These are phyloP conservation scores for Spilosoma lubricipeda DNA, from an alignment of 2,888 invertebrate species.

Conservation along the genomic window DNA sequence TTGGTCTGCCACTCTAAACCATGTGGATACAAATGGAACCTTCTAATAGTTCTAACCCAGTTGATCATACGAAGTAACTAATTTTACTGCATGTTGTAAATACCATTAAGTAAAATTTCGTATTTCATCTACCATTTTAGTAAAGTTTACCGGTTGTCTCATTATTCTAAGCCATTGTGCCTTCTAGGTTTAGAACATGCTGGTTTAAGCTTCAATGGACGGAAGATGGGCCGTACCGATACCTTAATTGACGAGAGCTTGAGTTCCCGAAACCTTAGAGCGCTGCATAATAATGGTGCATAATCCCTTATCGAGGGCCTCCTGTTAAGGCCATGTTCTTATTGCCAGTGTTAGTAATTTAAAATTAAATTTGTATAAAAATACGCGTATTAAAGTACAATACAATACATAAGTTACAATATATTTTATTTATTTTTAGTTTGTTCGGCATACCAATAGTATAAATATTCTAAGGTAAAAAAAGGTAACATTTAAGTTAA, in stretches of 20 bases:
- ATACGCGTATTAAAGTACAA: background rate
- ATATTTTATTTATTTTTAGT: no score
- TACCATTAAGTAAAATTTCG: constrained; percentile 58
- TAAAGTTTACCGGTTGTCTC: constrained; percentile 69
- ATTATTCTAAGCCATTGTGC: constrained; percentile 81
- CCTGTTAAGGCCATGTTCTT: constrained; percentile 68
- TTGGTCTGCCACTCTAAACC: no score
- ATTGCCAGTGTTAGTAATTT: background rate
- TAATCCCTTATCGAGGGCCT: constrained; percentile 79
- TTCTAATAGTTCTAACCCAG: constrained; percentile 12
- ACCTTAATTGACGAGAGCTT: constrained; percentile 85
- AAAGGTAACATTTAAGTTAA: no score
- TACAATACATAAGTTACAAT: no score
- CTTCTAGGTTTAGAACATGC: constrained; percentile 62
- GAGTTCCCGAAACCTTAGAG: constrained; percentile 83
- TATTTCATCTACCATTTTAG: constrained; percentile 71
- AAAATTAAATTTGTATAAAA: background rate
- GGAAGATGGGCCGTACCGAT: constrained; percentile 80
- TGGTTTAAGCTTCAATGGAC: constrained; percentile 68
- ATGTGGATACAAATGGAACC: no score
- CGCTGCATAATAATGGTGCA: constrained; percentile 83
- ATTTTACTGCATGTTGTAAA: constrained; percentile 51
- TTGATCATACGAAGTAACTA: constrained; percentile 30
- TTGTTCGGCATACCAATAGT: no score
- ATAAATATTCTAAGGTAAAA: no score